These are phyloP conservation scores for Rhabdornis inornatus DNA, from an alignment of 2,113 vertebrate species.

Conservation along the genomic window DNA sequence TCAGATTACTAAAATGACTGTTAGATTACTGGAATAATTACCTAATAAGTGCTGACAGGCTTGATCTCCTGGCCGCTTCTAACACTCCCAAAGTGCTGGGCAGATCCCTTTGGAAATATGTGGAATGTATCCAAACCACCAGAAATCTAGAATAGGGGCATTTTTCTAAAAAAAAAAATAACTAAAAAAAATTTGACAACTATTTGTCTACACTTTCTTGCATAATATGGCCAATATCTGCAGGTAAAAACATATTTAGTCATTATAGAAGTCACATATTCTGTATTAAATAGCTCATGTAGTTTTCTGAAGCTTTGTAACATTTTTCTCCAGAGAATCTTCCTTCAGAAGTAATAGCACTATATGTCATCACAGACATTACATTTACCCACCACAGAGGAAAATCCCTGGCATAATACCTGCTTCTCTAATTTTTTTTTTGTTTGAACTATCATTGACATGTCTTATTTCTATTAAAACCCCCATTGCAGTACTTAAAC, in stretches of 20 bases:
- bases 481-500: background rate
- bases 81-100: background rate
- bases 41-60: slow-evolving; percentile 15
- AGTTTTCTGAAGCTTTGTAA: background rate
- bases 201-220: background rate
- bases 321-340: background rate
- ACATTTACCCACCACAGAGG: background rate
- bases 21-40: background rate
- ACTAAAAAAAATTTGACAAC: background rate
- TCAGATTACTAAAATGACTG: background rate
- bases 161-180: background rate
- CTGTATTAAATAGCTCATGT: background rate
- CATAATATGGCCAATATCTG: background rate
- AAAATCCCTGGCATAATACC: background rate
- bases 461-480: background rate
- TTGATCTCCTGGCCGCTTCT: background rate
- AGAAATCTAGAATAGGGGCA: background rate
- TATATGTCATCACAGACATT: background rate
- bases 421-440: background rate
- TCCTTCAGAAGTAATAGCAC: background rate
- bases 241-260: background rate
- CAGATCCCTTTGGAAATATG: background rate
- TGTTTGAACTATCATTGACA: background rate
- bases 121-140: background rate
- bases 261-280: background rate